phyloP scores from a whole-genome alignment of 2,797 vertebrate species.

The Mastacembelus armatus region DNA sequence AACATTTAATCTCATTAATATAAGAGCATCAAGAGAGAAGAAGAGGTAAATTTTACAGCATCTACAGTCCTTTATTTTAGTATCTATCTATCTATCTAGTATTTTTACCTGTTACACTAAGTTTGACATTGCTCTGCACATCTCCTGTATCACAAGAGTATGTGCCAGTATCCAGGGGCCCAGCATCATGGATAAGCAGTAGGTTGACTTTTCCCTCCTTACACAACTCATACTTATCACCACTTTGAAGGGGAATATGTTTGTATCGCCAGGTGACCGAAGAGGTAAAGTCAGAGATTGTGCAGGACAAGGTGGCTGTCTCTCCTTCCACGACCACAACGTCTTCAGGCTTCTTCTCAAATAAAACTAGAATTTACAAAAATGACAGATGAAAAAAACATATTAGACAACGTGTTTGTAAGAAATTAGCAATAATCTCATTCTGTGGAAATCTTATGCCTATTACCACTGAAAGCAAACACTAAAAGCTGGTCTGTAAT shows the following conservation, averaged over 20 bases:
- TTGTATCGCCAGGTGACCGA: conserved; percentile 79
- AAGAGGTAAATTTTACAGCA: neutral
- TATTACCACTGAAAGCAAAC: neutral
- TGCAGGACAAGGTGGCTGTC: conserved; percentile 78
- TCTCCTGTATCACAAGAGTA: conserved; percentile 90
- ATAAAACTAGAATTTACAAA: conserved; percentile 72
- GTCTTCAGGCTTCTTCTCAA: conserved; percentile 80
- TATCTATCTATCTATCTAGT: neutral
- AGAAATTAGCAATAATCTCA: neutral
- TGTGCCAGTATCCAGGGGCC: conserved; percentile 85
- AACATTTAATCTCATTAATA: neutral
- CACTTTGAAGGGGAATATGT: conserved; percentile 69
- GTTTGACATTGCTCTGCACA: conserved; percentile 82
- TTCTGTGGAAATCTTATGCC: neutral
- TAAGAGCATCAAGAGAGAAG: too few species aligned
- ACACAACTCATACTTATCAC: conserved; percentile 78
- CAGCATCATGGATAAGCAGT: conserved; percentile 77
- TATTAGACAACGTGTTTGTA: neutral
- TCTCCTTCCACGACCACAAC: conserved; percentile 75
- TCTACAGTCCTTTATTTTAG: neutral
- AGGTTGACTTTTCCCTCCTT: conserved; percentile 80
- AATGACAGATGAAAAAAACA: neutral
- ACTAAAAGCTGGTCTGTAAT: neutral
- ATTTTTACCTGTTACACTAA: conserved; percentile 79
- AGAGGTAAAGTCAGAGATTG: conserved; percentile 73